Evolutionary conservation across 2,113 vertebrate species (phyloP).

Genomic region (Nerophis lumbriciformis): DNA sequence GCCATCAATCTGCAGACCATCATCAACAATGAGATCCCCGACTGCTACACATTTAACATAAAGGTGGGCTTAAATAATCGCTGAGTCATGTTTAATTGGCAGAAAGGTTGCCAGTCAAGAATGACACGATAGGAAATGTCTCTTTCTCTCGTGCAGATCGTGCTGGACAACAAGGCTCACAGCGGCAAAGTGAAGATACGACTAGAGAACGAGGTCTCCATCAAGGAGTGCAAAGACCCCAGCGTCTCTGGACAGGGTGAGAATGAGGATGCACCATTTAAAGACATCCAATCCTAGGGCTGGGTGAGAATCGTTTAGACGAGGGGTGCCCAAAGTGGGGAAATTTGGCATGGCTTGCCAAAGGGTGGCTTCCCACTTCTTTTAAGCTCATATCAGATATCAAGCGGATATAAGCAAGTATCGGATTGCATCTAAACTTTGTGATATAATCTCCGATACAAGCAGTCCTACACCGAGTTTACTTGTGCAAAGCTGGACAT

Average conservation of each 20-base stretch:
- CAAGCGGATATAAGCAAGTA: no score
- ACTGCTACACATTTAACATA: constrained; percentile 91
- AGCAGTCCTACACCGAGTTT: no score
- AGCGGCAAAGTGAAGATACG: constrained; percentile 86
- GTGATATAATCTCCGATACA: no score
- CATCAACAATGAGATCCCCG: constrained; percentile 91
- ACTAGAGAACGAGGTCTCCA: constrained; percentile 78
- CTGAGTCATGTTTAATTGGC: no score
- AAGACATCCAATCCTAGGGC: background rate
- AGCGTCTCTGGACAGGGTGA: constrained; percentile 83
- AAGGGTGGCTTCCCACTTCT: no score
- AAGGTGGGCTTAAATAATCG: constrained; percentile 67
- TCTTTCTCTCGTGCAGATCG: constrained; percentile 51
- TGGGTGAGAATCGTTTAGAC: no score
- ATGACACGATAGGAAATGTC: background rate
- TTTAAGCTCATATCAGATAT: no score
- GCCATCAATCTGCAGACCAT: constrained; percentile 94
- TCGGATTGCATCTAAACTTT: no score
- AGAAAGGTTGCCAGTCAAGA: no score
- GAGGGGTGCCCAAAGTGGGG: no score
- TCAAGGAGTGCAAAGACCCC: constrained; percentile 85
- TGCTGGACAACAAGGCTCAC: constrained; percentile 87
- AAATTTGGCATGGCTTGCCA: no score
- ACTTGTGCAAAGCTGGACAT: no score
- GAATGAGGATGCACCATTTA: constrained; percentile 6